Evolutionary conservation across 2,797 vertebrate species (phyloP).

Genomic region (Silurus aristotelis): DNA sequence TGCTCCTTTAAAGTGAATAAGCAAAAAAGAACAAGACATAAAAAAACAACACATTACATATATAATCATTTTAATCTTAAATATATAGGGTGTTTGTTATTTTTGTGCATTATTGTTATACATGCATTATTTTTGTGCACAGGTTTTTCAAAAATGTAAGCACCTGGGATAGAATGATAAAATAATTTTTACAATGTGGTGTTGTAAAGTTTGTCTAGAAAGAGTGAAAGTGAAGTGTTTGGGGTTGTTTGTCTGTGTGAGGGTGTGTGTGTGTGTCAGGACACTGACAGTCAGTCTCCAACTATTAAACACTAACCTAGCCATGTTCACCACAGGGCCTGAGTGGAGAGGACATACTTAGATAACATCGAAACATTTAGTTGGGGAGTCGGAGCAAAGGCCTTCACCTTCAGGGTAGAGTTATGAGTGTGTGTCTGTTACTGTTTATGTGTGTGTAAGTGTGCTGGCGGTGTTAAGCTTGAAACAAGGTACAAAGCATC

Average conservation of each 20-base stretch:
- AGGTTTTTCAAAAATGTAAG: background rate
- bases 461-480: constrained; percentile 59
- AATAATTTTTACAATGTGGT: background rate
- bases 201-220: background rate
- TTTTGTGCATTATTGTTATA: background rate
- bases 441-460: constrained; percentile 8
- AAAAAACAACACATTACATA: too few relatives aligned
- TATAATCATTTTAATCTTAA: too few relatives aligned
- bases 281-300: constrained; percentile 40
- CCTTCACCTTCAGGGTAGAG: constrained; percentile 31
- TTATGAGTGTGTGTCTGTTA: background rate
- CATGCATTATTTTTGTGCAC: background rate
- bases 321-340: constrained; percentile 56
- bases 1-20: too few relatives aligned
- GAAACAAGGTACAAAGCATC: constrained; percentile 65
- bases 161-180: background rate
- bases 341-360: constrained; percentile 60
- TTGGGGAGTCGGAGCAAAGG: constrained; percentile 36
- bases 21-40: too few relatives aligned
- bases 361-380: constrained; percentile 64
- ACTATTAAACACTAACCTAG: constrained; percentile 62
- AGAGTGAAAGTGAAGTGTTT: background rate
- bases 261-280: constrained; percentile 64
- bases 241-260: background rate
- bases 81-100: background rate